Conservation (phyloP, 2,888 invertebrate species). For the Lycophotia porphyrea region DNA sequence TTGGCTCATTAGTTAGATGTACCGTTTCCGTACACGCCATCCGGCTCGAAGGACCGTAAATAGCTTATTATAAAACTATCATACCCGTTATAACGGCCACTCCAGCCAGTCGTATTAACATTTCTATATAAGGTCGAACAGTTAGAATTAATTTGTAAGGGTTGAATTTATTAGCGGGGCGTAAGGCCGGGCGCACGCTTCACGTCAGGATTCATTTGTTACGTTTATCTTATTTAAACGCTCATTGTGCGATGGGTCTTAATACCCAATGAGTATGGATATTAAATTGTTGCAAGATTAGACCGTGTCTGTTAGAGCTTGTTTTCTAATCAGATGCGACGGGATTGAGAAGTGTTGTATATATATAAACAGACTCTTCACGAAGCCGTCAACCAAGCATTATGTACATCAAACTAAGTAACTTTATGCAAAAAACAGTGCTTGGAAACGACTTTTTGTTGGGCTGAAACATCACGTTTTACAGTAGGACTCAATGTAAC, state of each 20-base stretch:
- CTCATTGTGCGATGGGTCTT: constrained; percentile 46
- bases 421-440: too few species aligned
- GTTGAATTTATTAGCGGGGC: constrained; percentile 76
- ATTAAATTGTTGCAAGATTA: neutral
- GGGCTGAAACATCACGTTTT: too few species aligned
- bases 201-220: constrained; percentile 70
- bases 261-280: constrained; percentile 6
- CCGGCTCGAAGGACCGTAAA: too few species aligned
- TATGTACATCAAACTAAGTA: too few species aligned
- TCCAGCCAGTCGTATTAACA: constrained; percentile 53
- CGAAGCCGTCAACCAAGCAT: too few species aligned
- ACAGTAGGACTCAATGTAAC: too few species aligned
- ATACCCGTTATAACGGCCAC: neutral
- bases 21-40: too few species aligned
- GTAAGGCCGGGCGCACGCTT: constrained; percentile 68
- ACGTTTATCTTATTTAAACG: constrained; percentile 61
- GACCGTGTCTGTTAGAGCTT: neutral
- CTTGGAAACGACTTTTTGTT: too few species aligned
- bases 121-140: constrained; percentile 68
- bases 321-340: neutral
- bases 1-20: neutral
- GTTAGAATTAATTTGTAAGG: constrained; percentile 77
- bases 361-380: too few species aligned
- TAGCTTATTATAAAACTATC: neutral
- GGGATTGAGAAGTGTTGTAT: neutral